These are phyloP conservation scores for Odontophorus gujanensis DNA, from an alignment of 2,113 vertebrate genomes.

Conservation along the genomic window DNA sequence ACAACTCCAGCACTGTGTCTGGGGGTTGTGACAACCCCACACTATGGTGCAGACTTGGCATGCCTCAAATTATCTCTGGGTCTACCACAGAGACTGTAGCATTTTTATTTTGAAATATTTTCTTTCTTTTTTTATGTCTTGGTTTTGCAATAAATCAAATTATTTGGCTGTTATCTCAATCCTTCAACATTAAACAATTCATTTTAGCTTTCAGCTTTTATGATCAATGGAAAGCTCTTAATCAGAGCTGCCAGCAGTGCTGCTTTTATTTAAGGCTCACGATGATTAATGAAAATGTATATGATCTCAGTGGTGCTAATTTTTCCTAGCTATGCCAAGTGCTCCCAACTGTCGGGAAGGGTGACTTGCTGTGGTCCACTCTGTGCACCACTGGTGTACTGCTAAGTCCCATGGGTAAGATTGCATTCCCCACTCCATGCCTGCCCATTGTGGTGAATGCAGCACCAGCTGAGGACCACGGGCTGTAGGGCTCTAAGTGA, in stretches of 20 bases:
- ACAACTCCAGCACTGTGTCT: too few species aligned
- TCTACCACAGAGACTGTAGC: neutral
- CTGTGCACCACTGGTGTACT: neutral
- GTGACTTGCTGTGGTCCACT: neutral
- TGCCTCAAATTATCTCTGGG: neutral
- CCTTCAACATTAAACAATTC: conserved; percentile 61
- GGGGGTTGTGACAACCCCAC: neutral
- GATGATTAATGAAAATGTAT: conserved; percentile 48
- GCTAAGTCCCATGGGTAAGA: neutral
- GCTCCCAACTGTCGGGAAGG: neutral
- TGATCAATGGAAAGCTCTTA: conserved; percentile 65
- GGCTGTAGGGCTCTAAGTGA: neutral
- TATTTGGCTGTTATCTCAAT: conserved; percentile 59
- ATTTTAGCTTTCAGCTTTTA: conserved; percentile 17
- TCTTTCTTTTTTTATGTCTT: conserved; percentile 43
- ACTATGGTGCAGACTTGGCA: neutral
- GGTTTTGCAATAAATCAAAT: conserved; percentile 39
- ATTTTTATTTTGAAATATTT: conserved; percentile 38
- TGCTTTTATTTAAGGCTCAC: conserved; percentile 48
- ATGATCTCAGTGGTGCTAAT: conserved; percentile 44
- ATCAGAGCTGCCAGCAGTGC: conserved; percentile 57
- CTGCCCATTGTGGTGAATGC: neutral
- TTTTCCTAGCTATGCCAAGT: conserved; percentile 31
- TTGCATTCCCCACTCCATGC: neutral
- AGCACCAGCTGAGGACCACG: neutral